Evolutionary conservation across 2,888 invertebrate genomes (phyloP).

Genomic region (Pristionchus fissidentatus): DNA sequence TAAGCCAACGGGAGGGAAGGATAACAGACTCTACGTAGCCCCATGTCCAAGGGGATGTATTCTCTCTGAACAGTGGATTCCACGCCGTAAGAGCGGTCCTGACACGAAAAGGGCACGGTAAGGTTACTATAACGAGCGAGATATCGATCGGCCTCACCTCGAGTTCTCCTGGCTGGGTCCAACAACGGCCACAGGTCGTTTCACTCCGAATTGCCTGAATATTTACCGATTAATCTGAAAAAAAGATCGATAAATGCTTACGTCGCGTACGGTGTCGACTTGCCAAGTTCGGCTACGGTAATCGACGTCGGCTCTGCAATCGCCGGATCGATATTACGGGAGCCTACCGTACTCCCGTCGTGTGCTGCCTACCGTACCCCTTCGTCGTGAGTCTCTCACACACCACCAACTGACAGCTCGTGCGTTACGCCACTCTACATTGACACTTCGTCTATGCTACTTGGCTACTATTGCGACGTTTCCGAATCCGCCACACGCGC

Average conservation of each 20-base stretch:
- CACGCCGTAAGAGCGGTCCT: slow-evolving; percentile 19
- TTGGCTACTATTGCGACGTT: slow-evolving; percentile 1
- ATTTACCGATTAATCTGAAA: background rate
- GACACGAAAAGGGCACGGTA: slow-evolving; percentile 30
- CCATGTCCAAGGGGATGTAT: background rate
- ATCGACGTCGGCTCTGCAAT: slow-evolving; percentile 7
- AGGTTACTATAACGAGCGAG: background rate
- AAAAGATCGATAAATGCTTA: slow-evolving; percentile 23
- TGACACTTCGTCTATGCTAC: background rate
- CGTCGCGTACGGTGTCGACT: slow-evolving; percentile 31
- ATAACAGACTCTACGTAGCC: slow-evolving; percentile 21
- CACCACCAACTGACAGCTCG: background rate
- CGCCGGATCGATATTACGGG: background rate
- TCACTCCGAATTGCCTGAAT: slow-evolving; percentile 46
- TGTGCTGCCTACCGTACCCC: background rate
- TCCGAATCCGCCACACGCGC: background rate
- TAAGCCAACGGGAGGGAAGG: background rate
- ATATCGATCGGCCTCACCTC: slow-evolving; percentile 40
- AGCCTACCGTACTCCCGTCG: slow-evolving; percentile 8
- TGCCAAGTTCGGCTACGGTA: slow-evolving; percentile 46
- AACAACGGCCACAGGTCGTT: slow-evolving; percentile 46
- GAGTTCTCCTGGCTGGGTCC: slow-evolving; percentile 37
- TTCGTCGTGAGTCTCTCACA: slow-evolving; percentile 25
- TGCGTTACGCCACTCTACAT: slow-evolving; percentile 21
- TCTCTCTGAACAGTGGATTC: slow-evolving; percentile 24